Conservation (phyloP, 2,888 invertebrate genomes). For the Archips crataeganus region DNA sequence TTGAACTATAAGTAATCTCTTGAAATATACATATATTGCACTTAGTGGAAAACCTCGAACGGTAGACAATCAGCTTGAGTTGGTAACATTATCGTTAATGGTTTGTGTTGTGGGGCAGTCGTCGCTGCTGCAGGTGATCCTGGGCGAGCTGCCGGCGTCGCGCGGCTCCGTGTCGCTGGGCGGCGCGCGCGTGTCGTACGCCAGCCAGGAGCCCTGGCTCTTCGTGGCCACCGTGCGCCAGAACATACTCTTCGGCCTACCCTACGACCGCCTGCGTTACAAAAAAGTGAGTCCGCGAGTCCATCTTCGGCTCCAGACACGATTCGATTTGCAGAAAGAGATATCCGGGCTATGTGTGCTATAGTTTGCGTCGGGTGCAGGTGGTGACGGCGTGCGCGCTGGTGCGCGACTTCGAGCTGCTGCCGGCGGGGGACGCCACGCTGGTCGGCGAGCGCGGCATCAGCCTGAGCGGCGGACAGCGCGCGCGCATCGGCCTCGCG, state of each 20-base stretch:
- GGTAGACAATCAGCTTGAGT: neutral
- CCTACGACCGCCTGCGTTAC: slow-evolving; percentile 83
- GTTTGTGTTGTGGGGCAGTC: slow-evolving; percentile 71
- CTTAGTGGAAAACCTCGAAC: no score
- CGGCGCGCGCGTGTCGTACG: slow-evolving; percentile 88
- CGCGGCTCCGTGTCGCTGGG: slow-evolving; percentile 87
- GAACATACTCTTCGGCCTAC: slow-evolving; percentile 92
- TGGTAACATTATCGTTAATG: neutral
- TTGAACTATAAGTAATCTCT: no score
- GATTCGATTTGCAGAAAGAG: no score
- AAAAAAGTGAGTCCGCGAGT: slow-evolving; percentile 67
- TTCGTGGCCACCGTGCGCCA: slow-evolving; percentile 90
- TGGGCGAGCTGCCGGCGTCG: slow-evolving; percentile 89
- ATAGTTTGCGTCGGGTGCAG: slow-evolving; percentile 49
- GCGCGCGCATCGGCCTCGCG: slow-evolving; percentile 91
- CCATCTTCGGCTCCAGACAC: no score
- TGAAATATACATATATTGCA: no score
- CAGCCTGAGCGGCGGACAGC: slow-evolving; percentile 92
- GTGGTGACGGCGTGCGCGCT: slow-evolving; percentile 88
- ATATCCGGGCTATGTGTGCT: no score
- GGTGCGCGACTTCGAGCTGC: slow-evolving; percentile 88
- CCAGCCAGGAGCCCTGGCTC: slow-evolving; percentile 93
- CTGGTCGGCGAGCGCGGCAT: slow-evolving; percentile 92
- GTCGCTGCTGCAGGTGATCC: slow-evolving; percentile 88
- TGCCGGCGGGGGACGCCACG: slow-evolving; percentile 90